These are phyloP conservation scores for Acanthoscelides obtectus DNA, from an alignment of 2,888 invertebrate species.

Conservation along the genomic window DNA sequence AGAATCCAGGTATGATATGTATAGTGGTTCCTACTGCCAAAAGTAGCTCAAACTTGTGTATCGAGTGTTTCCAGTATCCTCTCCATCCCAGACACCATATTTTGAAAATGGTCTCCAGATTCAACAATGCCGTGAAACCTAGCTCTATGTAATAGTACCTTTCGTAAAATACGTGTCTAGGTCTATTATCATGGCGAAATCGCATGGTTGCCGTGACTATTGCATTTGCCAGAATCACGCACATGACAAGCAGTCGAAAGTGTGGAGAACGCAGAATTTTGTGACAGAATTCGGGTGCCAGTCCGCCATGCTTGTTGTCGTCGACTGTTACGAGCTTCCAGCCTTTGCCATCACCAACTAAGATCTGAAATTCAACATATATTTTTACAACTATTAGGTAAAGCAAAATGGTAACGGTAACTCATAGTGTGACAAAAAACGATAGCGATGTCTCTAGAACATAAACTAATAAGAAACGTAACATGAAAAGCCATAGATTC, in stretches of 20 bases:
- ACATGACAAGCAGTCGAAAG: constrained; percentile 90
- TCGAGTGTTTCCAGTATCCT: constrained; percentile 92
- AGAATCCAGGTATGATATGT: constrained; percentile 88
- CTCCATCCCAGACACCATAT: constrained; percentile 95
- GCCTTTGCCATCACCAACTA: constrained; percentile 88
- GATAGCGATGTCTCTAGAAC: no score
- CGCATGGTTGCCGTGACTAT: constrained; percentile 94
- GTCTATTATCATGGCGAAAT: constrained; percentile 84
- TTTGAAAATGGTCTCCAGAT: constrained; percentile 93
- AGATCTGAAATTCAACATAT: constrained; percentile 61
- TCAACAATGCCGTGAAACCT: constrained; percentile 90
- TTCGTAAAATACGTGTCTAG: constrained; percentile 76
- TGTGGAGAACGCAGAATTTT: constrained; percentile 83
- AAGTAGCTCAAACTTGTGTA: constrained; percentile 95
- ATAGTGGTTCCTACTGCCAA: constrained; percentile 90
- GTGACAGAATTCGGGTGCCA: constrained; percentile 83
- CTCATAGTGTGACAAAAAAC: background rate
- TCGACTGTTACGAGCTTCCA: constrained; percentile 96
- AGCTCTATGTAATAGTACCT: constrained; percentile 94
- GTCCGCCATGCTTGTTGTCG: constrained; percentile 88
- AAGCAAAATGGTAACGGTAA: constrained; percentile 1
- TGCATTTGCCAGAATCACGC: constrained; percentile 92
- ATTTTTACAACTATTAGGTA: no score
- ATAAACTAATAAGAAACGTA: no score
- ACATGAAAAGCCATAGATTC: no score